Evolutionary conservation across 1,140 invertebrate genomes (phyloP).

Genomic region (Globodera ellingtonae): DNA sequence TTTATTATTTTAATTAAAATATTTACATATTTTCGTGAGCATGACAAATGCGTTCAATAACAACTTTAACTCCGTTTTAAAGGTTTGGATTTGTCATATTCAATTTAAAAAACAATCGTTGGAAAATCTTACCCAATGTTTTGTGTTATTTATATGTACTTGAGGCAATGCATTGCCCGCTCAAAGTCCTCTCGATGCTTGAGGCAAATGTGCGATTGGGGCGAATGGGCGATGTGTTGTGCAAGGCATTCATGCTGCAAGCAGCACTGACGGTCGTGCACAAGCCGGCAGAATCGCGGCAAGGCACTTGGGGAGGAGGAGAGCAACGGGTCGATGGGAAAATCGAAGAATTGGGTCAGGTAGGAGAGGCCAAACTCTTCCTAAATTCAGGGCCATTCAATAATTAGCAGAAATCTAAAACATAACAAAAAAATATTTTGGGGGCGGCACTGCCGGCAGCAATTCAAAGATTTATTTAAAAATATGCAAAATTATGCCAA

Average conservation of each 20-base stretch:
- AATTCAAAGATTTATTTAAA: constrained; percentile 8
- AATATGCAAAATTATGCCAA: neutral
- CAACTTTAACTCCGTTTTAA: too few species aligned
- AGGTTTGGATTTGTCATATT: too few species aligned
- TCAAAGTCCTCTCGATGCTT: constrained; percentile 39
- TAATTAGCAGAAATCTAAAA: too few species aligned
- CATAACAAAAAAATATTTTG: neutral
- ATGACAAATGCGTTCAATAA: too few species aligned
- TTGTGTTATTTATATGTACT: constrained; percentile 34
- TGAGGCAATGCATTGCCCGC: constrained; percentile 36
- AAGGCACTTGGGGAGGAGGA: constrained; percentile 36
- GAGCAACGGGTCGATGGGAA: constrained; percentile 43
- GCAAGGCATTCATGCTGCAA: constrained; percentile 33
- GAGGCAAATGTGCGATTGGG: constrained; percentile 44
- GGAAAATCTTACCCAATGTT: too few species aligned
- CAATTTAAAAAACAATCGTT: too few species aligned
- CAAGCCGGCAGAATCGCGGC: constrained; percentile 36
- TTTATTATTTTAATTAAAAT: too few species aligned
- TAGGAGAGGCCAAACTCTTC: constrained; percentile 39
- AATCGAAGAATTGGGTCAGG: constrained; percentile 44
- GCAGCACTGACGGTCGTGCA: constrained; percentile 24
- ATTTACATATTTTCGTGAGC: too few species aligned
- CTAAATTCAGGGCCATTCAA: constrained; percentile 5
- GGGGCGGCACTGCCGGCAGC: neutral
- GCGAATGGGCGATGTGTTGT: constrained; percentile 19